These are phyloP conservation scores for Nemoura dubitans DNA, from an alignment of 2,888 invertebrate genomes.

Conservation along the genomic window DNA sequence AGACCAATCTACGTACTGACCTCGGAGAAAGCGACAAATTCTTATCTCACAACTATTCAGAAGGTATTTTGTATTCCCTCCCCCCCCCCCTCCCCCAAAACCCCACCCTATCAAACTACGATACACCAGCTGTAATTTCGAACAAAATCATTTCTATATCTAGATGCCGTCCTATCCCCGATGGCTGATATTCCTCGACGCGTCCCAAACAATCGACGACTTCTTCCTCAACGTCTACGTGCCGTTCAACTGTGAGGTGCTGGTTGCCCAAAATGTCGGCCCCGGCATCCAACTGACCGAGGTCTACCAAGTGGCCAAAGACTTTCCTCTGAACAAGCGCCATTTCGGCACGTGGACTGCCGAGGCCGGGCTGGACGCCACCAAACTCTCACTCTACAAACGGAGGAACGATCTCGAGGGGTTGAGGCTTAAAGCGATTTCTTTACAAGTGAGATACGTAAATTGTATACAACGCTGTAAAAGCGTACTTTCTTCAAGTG, in stretches of 20 bases:
- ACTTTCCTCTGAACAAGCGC: background rate
- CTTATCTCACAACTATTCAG: background rate
- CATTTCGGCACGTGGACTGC: slow-evolving; percentile 40
- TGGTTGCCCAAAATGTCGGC: slow-evolving; percentile 32
- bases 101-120: background rate
- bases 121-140: no score
- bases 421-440: background rate
- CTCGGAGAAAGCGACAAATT: background rate
- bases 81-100: background rate
- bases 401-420: slow-evolving; percentile 1
- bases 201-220: slow-evolving; percentile 3
- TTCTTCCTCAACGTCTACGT: slow-evolving; percentile 40
- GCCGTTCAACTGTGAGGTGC: slow-evolving; percentile 44
- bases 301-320: slow-evolving; percentile 29
- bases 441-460: no score
- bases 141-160: background rate
- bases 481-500: no score
- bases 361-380: background rate
- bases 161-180: slow-evolving; percentile 14
- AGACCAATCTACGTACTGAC: background rate
- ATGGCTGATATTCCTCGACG: slow-evolving; percentile 42
- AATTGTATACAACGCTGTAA: no score
- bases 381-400: background rate
- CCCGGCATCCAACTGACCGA: slow-evolving; percentile 29
- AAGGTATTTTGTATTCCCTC: background rate